These are phyloP conservation scores for Argyra leucocephala DNA, from an alignment of 2,888 invertebrate genomes.

Conservation along the genomic window DNA sequence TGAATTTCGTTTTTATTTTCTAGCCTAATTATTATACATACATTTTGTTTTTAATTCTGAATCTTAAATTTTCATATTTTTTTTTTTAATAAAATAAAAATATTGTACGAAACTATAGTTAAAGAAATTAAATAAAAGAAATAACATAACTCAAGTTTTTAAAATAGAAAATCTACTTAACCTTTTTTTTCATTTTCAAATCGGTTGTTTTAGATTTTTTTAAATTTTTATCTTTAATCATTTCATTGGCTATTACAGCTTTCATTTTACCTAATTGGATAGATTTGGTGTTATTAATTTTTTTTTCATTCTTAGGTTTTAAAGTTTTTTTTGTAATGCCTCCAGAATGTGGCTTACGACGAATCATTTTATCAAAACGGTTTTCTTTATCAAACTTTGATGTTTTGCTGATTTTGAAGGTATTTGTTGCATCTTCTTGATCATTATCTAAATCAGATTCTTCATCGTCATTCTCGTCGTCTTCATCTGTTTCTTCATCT, in stretches of 20 bases:
- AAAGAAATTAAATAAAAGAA: neutral
- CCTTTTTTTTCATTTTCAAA: constrained; percentile 23
- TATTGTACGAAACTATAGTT: no score
- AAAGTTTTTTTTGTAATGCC: constrained; percentile 23
- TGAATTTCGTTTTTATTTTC: no score
- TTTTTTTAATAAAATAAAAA: neutral
- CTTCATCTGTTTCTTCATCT: constrained; percentile 1
- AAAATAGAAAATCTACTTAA: constrained; percentile 8
- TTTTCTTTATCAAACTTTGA: constrained; percentile 22
- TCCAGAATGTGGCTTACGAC: constrained; percentile 33
- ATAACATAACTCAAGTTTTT: neutral
- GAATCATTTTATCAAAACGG: constrained; percentile 29
- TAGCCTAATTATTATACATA: no score
- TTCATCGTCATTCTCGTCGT: constrained; percentile 13
- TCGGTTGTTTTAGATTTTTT: constrained; percentile 25
- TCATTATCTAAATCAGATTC: constrained; percentile 13
- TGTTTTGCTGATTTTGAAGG: constrained; percentile 7
- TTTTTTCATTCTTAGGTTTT: constrained; percentile 23
- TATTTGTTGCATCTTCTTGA: constrained; percentile 13
- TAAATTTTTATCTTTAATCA: constrained; percentile 21
- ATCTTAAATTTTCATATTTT: no score
- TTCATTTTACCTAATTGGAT: constrained; percentile 26
- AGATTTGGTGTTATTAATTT: constrained; percentile 18
- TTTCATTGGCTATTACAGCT: constrained; percentile 31
- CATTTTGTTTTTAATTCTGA: no score